Percentiles rank a stretch among this genome's conserved stretches.
phyloP scores from a whole-genome alignment of 2,113 vertebrate genomes.

The Aphyosemion australe region DNA sequence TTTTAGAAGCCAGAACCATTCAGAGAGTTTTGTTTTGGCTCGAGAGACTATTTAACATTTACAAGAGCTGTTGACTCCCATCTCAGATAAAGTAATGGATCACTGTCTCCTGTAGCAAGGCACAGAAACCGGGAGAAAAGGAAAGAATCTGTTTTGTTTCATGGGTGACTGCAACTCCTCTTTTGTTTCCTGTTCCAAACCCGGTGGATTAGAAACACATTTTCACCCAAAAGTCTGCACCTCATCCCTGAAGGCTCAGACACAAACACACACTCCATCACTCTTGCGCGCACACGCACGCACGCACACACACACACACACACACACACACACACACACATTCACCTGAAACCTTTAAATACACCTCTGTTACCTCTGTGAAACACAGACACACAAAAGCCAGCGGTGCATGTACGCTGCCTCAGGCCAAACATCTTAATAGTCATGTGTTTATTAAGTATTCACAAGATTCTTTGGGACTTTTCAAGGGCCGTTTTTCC shows the following conservation, averaged over 20 bases:
- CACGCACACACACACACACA: not conserved
- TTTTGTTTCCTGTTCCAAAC: constrained; percentile 56
- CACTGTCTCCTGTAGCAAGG: constrained; percentile 24
- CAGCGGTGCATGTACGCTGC: constrained; percentile 23
- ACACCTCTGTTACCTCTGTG: constrained; percentile 8
- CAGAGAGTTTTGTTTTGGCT: not conserved
- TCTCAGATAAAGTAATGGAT: constrained; percentile 27
- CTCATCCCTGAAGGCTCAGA: constrained; percentile 38
- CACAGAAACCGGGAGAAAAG: constrained; percentile 6
- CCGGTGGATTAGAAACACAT: constrained; percentile 60
- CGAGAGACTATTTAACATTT: constrained; percentile 8
- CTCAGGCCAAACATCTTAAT: constrained; percentile 1
- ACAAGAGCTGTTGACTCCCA: constrained; percentile 15
- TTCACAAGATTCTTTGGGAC: too few relatives aligned
- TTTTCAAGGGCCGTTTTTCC: too few relatives aligned
- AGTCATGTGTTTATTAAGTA: too few relatives aligned
- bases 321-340: not conserved
- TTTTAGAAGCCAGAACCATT: not conserved
- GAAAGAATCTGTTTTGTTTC: constrained; percentile 49
- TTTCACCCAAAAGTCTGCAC: constrained; percentile 49
- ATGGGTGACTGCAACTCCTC: constrained; percentile 52
- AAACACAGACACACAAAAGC: constrained; percentile 34
- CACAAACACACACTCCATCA: constrained; percentile 1
- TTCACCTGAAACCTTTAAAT: not conserved
- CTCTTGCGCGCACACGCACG: not conserved